Percentiles rank a stretch among this genome's conserved stretches.
phyloP scores from a whole-genome alignment of 1,140 invertebrate species.

The Trissolcus basalis region DNA sequence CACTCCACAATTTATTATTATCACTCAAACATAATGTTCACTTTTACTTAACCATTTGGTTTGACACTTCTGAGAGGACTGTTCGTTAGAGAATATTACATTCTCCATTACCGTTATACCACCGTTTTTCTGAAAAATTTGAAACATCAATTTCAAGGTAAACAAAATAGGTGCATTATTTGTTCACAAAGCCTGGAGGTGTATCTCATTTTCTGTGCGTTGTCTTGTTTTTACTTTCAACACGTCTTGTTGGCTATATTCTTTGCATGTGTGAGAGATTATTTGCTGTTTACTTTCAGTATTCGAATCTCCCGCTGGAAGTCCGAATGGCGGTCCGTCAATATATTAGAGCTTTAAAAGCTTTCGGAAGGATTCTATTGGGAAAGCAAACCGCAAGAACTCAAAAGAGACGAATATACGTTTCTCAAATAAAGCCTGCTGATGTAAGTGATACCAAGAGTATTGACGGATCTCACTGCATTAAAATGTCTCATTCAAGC shows the following conservation, averaged over 20 bases:
- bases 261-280: conserved; percentile 40
- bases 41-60: too few relatives aligned
- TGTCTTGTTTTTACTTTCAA: conserved; percentile 20
- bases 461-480: conserved; percentile 53
- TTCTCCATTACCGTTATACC: too few relatives aligned
- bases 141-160: too few relatives aligned
- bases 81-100: too few relatives aligned
- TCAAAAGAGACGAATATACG: conserved; percentile 52
- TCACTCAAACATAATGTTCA: too few relatives aligned
- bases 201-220: not conserved
- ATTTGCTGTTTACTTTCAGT: conserved; percentile 51
- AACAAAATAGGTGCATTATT: too few relatives aligned
- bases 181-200: too few relatives aligned
- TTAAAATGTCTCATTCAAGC: conserved; percentile 55
- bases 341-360: conserved; percentile 52
- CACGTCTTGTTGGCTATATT: not conserved
- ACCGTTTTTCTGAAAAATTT: too few relatives aligned
- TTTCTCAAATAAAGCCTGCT: conserved; percentile 55
- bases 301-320: conserved; percentile 29
- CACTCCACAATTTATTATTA: too few relatives aligned
- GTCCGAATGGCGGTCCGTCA: conserved; percentile 52
- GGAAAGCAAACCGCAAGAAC: conserved; percentile 50
- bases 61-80: too few relatives aligned
- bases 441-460: conserved; percentile 51
- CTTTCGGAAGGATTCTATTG: conserved; percentile 46